Conservation (phyloP, 2,113 vertebrate species). For the Vidua chalybeata region DNA sequence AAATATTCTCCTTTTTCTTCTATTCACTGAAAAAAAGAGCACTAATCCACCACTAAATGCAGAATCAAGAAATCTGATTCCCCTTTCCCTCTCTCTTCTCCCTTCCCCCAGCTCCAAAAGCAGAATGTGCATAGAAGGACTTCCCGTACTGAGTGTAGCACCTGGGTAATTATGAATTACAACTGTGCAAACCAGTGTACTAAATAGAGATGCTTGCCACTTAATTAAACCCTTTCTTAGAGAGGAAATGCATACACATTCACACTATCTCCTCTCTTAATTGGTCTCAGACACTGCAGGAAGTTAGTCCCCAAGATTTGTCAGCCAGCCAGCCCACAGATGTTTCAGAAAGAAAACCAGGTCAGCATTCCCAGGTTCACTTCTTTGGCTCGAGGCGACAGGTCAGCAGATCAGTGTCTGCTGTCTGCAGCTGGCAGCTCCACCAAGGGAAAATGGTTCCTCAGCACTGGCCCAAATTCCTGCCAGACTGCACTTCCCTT, state of each 20-base stretch:
- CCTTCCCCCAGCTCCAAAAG: slow-evolving; percentile 6
- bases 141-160: background rate
- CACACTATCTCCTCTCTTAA: slow-evolving; percentile 45
- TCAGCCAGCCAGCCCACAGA: slow-evolving; percentile 47
- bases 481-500: background rate
- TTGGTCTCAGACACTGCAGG: slow-evolving; percentile 47
- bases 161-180: slow-evolving; percentile 34
- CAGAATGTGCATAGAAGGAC: slow-evolving; percentile 9
- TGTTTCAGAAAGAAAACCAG: slow-evolving; percentile 30
- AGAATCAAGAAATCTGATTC: slow-evolving; percentile 63
- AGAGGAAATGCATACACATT: slow-evolving; percentile 27
- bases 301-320: slow-evolving; percentile 21
- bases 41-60: slow-evolving; percentile 60
- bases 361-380: slow-evolving; percentile 54
- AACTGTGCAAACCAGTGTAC: slow-evolving; percentile 6
- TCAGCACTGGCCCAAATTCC: background rate
- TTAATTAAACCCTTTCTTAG: slow-evolving; percentile 53
- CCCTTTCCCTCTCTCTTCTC: slow-evolving; percentile 21
- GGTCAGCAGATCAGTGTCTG: slow-evolving; percentile 58
- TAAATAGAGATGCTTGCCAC: slow-evolving; percentile 40
- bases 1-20: slow-evolving; percentile 48
- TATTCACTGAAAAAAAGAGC: slow-evolving; percentile 41
- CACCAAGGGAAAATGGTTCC: background rate
- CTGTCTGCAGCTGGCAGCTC: slow-evolving; percentile 35
- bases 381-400: background rate